Base-by-base conservation (phyloP, 2,113 vertebrate species). In the Triplophysa siluroides region DNA sequence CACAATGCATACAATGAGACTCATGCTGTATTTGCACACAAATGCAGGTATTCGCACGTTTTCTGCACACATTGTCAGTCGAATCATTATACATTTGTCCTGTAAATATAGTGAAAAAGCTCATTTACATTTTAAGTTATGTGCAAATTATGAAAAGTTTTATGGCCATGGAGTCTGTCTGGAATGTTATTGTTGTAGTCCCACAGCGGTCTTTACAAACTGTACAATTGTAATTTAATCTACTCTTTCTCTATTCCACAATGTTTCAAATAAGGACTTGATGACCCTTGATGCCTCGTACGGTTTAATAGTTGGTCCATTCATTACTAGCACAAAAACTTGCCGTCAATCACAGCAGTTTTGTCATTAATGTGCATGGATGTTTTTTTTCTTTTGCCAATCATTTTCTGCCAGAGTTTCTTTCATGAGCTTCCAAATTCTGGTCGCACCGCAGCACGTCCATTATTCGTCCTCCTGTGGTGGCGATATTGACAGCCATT, bases 401-500 rank as follows among this genome's bases (percentile, higher is more conserved):
- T 61, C 61, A 80, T 43, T 65, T 24, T 52, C 54, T 64, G 23
- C 18, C 26, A 13, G 47, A 24, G 69, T 60, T 43, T 13, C 41
- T 74, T 74, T 66, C 73, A 56, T 79, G 70, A 67, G 47, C 12
- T 47, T 41, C 75, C 62, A 56, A 75, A 63, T 79, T 56, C 43
- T 50, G 43, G 56, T 71, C 45, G 26, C 61, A 24, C 38, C 58
- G 72, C 54, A 24, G 52, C 13, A 38, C 6, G 43, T 78, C 63
- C 26, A 81, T 78, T 84, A 81, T n/a, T 33, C 61, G 0, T 74
- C 41, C 63, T 64, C 62, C 52, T 62, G 61, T 19, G 63, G 29
- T 61, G 70, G 43, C 43, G 19, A 60, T 80, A 81, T 78, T 73
- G 79, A 81, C 75, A 78, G 69, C 43, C 38, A 33, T 77, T 81